phyloP scores from a whole-genome alignment of 2,797 vertebrate species.

The Pipistrellus pipistrellus region DNA sequence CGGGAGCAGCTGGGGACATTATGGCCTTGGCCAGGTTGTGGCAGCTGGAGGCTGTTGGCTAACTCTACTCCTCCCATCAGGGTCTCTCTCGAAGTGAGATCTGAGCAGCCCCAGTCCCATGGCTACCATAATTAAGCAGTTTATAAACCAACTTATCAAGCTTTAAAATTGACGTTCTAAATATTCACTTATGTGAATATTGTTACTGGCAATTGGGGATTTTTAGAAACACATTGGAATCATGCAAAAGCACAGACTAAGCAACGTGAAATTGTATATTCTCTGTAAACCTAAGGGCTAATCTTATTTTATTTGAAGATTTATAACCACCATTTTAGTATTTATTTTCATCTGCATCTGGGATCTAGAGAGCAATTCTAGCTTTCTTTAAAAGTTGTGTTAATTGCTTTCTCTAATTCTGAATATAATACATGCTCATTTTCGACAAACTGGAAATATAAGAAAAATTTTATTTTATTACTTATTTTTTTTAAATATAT shows the following conservation, averaged over 20 bases:
- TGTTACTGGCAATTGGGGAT: neutral
- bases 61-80: rapidly evolving
- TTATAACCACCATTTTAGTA: neutral
- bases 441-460: neutral
- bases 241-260: neutral
- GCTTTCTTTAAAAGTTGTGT: neutral
- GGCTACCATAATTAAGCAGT: neutral
- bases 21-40: neutral
- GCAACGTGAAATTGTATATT: neutral
- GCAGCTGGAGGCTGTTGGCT: neutral
- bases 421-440: neutral
- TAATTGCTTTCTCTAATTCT: conserved; percentile 39
- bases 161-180: neutral
- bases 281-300: neutral
- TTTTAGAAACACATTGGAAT: neutral
- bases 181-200: neutral
- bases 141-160: neutral
- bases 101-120: neutral
- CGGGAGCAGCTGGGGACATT: neutral
- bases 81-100: neutral
- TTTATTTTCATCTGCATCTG: neutral
- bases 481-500: too few species aligned
- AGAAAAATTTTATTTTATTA: neutral
- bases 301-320: conserved; percentile 19
- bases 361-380: neutral